A percentile compares a stretch with the other conserved stretches of the same genome.
Conservation (phyloP, 2,797 vertebrate genomes). For the Pangasius macronema region DNA sequence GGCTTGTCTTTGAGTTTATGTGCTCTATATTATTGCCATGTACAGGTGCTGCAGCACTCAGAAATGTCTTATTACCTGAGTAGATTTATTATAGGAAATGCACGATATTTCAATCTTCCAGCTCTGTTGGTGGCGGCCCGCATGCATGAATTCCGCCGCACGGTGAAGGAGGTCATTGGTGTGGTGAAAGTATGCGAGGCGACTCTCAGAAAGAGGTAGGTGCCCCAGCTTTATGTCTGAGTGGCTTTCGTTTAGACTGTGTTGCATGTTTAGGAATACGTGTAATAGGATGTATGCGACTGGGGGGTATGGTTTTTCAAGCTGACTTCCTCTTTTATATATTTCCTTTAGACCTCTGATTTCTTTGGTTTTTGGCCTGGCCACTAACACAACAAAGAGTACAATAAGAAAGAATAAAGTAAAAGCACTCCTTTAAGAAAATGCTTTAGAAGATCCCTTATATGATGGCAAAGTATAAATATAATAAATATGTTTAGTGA, state of each 20-base stretch:
- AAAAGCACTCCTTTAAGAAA: neutral
- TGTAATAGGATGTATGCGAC: neutral
- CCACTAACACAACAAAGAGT: neutral
- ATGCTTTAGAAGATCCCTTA: neutral
- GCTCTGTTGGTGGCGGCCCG: constrained; percentile 93
- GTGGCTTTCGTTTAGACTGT: constrained; percentile 1
- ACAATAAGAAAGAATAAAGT: neutral
- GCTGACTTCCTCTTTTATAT: neutral
- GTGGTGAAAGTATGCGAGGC: constrained; percentile 98
- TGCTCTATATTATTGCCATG: constrained; percentile 3
- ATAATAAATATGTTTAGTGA: neutral
- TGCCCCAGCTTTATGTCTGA: neutral
- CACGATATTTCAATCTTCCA: constrained; percentile 57
- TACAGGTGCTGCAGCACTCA: neutral
- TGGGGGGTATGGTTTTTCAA: neutral
- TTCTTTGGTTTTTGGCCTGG: neutral
- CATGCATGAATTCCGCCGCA: constrained; percentile 96
- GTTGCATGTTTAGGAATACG: neutral
- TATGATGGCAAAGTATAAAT: neutral
- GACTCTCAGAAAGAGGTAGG: constrained; percentile 94
- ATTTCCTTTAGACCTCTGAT: neutral
- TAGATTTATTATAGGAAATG: constrained; percentile 12
- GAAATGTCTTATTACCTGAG: constrained; percentile 3
- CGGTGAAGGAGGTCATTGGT: constrained; percentile 93
- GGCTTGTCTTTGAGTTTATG: constrained; percentile 25